Evolutionary conservation across 2,113 vertebrate species (phyloP).

Genomic region (Planiliza haematocheilus): DNA sequence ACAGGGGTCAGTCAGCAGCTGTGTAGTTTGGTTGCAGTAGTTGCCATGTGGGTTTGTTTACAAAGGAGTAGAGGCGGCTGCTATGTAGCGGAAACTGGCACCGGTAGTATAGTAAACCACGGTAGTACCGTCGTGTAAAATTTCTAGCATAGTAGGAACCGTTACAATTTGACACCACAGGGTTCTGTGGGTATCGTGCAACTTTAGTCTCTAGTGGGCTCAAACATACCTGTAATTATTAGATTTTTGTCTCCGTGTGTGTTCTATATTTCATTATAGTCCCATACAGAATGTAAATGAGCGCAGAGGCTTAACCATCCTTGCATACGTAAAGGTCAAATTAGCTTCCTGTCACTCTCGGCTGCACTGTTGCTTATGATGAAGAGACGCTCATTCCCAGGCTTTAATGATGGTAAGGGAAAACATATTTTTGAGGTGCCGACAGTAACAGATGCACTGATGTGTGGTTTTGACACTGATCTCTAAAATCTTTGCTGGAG

Average conservation of each 20-base stretch:
- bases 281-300: background rate
- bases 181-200: too few species aligned
- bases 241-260: background rate
- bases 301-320: background rate
- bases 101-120: too few species aligned
- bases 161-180: too few species aligned
- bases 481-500: conserved; percentile 51
- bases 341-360: conserved; percentile 13
- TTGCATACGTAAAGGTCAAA: conserved; percentile 19
- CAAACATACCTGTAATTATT: background rate
- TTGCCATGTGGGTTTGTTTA: too few species aligned
- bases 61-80: too few species aligned
- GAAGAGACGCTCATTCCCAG: background rate
- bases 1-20: too few species aligned
- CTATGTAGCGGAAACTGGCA: too few species aligned
- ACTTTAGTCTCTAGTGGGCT: too few species aligned
- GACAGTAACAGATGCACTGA: conserved; percentile 28
- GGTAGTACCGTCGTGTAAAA: too few species aligned
- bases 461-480: conserved; percentile 46
- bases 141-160: too few species aligned
- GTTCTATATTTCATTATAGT: background rate
- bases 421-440: conserved; percentile 37
- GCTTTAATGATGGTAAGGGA: conserved; percentile 21
- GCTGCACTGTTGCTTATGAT: conserved; percentile 16
- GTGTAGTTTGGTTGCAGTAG: too few species aligned